Evolutionary conservation across 1,140 invertebrate species (phyloP), one percentile per base, ranked within the genome.

Genomic region (Pseudomyrmex sp.): DNA sequence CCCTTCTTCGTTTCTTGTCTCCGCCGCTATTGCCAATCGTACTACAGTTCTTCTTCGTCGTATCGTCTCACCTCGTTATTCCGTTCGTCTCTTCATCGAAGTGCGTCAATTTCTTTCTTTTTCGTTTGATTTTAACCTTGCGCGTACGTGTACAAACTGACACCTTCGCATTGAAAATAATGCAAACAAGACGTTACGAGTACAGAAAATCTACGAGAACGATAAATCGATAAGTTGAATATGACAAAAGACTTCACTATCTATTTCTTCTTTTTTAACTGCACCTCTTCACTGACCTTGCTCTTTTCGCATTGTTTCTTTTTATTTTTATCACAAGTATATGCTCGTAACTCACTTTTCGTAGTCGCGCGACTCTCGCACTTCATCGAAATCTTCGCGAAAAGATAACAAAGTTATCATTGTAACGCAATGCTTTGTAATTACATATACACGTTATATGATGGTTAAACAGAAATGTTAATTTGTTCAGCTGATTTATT

Each of bases 1-100:
- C 48, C 75, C 48, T 88, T 88, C 84, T 72, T 48, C 2, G 66
- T 59, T 72, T 80, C 66, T 80, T n/a, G 56, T 61, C 76, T 35
- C 54, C 56, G 18, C 50, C 48, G 7, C 80, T 74, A 72, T 63
- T 58, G 20, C 50, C 52, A 62, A 58, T 75, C 74, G 48, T 5
- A 15, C 9, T 18, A 48, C 48, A 44, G 26, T 82, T 82, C 79
- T 82, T 62, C 72, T 75, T 44, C 69, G 46, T 82, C 48, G n/a
- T 52, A 10, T 72, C 61, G 69, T 82, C 72, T 82, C 65, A 83
- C 75, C 82, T 83, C 75, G 54, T 76, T 77, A 83, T 63, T 59
- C n/a, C 50, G 50, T 59, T 80, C 74, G 48, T 72, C 76, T 80
- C 66, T 80, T 80, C 56, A 80, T 80, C 66, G 66, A 8, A 58